Evolutionary conservation across 2,888 invertebrate genomes (phyloP), one percentile per base, ranked within the genome.

Genomic region (Mythimna ferrago): DNA sequence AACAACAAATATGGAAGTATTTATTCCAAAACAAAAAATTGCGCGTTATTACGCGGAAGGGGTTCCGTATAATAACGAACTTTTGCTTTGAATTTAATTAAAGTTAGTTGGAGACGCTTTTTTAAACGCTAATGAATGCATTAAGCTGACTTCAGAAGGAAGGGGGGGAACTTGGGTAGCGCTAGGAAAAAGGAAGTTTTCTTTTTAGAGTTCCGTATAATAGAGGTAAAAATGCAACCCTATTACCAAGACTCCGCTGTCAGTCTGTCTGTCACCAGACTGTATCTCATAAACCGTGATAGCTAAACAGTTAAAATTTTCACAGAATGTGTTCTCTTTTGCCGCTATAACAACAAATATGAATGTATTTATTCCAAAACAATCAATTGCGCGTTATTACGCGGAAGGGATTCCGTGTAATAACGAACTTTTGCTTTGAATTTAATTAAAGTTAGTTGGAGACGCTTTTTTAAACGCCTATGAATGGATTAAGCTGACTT

Each of bases 41-140:
- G n/a, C n/a, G n/a, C n/a, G n/a, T n/a, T n/a, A n/a, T n/a, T n/a
- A n/a, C n/a, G n/a, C n/a, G n/a, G n/a, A n/a, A n/a, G n/a, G n/a
- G n/a, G n/a, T 69, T 67, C 44, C 54, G 48, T 21, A 44, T 70
- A 60, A 68, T 65, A 77, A 68, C 35, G 21, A 77, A 81, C 71
- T 77, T 83, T 85, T 72, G 69, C 67, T 68, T 76, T 73, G 65
- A 84, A 86, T 86, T 84, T 86, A 86, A 86, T 86, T 81, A 84
- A 85, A 80, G 57, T 81, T 62, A 10, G 66, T n/a, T 41, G 16
- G 14, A 21, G 54, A 62, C 54, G 53, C 48, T 65, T 77, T 80
- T 80, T 77, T 77, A 71, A 68, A 35, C 7, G 38, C 58, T 32
- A 77, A 21, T 64, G 66, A 77, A 77, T 66, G 65, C 60, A 68